Conservation (phyloP, 2,797 vertebrate genomes). For the Furcifer pardalis region DNA sequence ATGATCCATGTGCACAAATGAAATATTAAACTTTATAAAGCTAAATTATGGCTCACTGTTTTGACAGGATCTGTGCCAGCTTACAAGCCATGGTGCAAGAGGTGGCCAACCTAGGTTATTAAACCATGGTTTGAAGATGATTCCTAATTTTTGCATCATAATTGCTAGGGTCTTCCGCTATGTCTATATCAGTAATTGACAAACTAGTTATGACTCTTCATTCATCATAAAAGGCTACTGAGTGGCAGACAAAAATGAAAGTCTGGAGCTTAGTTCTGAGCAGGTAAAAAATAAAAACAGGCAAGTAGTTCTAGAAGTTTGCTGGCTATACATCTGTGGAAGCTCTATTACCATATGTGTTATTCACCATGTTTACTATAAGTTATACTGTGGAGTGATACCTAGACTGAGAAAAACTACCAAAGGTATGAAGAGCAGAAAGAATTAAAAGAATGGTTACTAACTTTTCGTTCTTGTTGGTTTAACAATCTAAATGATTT, state of each 20-base stretch:
- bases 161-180: background rate
- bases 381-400: background rate
- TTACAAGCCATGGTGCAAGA: background rate
- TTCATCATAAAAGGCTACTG: background rate
- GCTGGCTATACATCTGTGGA: background rate
- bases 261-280: background rate
- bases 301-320: no score
- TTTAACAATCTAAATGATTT: no score
- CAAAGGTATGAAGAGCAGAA: background rate
- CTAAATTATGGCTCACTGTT: background rate
- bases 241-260: background rate
- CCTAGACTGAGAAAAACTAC: no score
- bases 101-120: background rate
- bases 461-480: no score
- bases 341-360: background rate
- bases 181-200: background rate
- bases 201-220: background rate
- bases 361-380: background rate
- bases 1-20: background rate
- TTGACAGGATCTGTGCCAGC: background rate
- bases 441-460: no score
- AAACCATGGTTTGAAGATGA: background rate
- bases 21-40: background rate
- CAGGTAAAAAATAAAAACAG: background rate
- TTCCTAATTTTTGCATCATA: background rate